Evolutionary conservation across 2,113 vertebrate genomes (phyloP).

Genomic region (Prunella himalayana): DNA sequence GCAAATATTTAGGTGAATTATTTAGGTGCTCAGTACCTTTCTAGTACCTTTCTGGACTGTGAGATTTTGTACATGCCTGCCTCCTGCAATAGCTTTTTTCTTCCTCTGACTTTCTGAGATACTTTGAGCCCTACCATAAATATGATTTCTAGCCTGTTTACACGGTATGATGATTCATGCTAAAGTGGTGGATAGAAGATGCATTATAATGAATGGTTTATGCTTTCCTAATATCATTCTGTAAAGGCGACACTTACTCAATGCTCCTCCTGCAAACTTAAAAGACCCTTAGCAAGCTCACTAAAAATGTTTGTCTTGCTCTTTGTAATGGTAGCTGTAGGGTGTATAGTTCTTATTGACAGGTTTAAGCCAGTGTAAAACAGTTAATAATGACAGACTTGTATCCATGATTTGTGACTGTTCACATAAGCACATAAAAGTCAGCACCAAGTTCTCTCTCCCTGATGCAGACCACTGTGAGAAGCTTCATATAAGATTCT

Average conservation of each 20-base stretch:
- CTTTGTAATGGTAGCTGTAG: not conserved
- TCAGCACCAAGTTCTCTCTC: not conserved
- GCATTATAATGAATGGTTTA: not conserved
- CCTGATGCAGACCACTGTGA: not conserved
- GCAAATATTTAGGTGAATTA: not conserved
- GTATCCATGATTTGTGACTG: not conserved
- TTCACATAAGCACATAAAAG: not conserved
- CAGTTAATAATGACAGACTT: not conserved
- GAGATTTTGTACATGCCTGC: not conserved
- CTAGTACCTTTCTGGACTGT: not conserved
- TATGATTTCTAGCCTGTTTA: slow-evolving; percentile 1
- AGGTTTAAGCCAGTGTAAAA: not conserved
- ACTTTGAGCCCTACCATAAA: not conserved
- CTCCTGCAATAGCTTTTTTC: not conserved
- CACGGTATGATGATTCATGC: not conserved
- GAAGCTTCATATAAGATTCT: not conserved
- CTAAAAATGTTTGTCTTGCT: not conserved
- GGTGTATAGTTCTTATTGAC: not conserved
- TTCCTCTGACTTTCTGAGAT: not conserved
- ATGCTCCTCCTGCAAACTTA: not conserved
- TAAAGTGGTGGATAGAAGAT: not conserved
- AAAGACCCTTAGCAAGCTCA: not conserved
- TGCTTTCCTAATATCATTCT: not conserved
- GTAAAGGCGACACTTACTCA: not conserved
- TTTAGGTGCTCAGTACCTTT: not conserved